Percentiles rank a stretch among this genome's conserved stretches.
Evolutionary conservation across 2,888 invertebrate genomes (phyloP).

Genomic region (Cephus nigrinus): DNA sequence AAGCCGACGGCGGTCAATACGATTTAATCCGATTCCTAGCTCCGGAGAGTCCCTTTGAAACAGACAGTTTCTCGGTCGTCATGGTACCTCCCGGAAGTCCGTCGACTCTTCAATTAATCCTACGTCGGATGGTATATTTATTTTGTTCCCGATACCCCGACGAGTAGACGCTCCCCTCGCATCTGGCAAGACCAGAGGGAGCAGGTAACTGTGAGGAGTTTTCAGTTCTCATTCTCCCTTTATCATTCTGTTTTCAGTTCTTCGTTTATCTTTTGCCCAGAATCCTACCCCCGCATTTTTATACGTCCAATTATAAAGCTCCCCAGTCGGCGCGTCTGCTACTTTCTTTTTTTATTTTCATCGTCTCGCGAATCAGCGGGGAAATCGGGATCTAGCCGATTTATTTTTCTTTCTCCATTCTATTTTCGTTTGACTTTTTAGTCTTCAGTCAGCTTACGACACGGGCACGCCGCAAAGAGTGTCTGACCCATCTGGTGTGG

Average conservation of each 20-base stretch:
- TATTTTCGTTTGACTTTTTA: not conserved
- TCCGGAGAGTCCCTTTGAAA: not conserved
- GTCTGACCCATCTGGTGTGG: not conserved
- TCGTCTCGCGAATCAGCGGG: not conserved
- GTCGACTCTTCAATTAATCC: not conserved
- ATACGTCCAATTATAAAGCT: not conserved
- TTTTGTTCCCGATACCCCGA: not conserved
- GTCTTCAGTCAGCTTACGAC: not conserved
- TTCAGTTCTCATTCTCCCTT: not conserved
- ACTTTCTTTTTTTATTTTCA: too few species aligned
- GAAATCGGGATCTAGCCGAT: not conserved
- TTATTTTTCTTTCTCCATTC: not conserved
- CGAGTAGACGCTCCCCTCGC: not conserved
- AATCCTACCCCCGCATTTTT: not conserved
- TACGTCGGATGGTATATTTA: not conserved
- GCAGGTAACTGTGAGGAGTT: not conserved
- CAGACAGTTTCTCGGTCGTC: not conserved
- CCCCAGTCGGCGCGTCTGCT: not conserved
- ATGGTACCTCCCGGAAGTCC: not conserved
- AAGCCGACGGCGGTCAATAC: not conserved
- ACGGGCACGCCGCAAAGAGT: not conserved
- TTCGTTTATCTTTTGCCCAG: not conserved
- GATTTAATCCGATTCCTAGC: not conserved
- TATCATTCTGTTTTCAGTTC: not conserved
- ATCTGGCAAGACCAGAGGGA: not conserved